Evolutionary conservation across 2,113 vertebrate genomes (phyloP).

Genomic region (Dunckerocampus dactyliophorus): DNA sequence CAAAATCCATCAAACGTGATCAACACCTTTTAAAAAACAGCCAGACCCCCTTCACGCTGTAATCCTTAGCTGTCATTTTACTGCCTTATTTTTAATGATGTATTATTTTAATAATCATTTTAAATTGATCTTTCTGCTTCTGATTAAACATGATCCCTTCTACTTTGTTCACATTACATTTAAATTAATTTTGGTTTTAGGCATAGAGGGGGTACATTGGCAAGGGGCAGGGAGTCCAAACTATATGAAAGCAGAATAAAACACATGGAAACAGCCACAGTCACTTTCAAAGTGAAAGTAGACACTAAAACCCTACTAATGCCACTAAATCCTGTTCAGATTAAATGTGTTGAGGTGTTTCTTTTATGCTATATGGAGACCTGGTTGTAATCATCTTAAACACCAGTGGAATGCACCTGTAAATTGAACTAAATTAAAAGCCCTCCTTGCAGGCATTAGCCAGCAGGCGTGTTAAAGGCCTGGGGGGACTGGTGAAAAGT

Average conservation of each 20-base stretch:
- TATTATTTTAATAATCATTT: slow-evolving; percentile 26
- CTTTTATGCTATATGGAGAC: slow-evolving; percentile 34
- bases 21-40: slow-evolving; percentile 17
- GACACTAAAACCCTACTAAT: slow-evolving; percentile 50
- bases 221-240: slow-evolving; percentile 25
- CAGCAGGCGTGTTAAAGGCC: slow-evolving; percentile 25
- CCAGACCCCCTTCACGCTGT: slow-evolving; percentile 3
- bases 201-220: slow-evolving; percentile 13
- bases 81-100: too few species aligned
- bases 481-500: not conserved
- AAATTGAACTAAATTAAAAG: slow-evolving; percentile 31
- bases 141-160: slow-evolving; percentile 39
- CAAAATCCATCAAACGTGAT: slow-evolving; percentile 38
- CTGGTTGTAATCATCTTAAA: slow-evolving; percentile 48
- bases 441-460: not conserved
- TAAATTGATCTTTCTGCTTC: slow-evolving; percentile 28
- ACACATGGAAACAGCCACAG: slow-evolving; percentile 24
- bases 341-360: slow-evolving; percentile 46
- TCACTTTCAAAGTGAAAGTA: slow-evolving; percentile 39
- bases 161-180: slow-evolving; percentile 31
- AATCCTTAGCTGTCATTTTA: too few species aligned
- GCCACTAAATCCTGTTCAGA: slow-evolving; percentile 49
- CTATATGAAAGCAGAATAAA: slow-evolving; percentile 27
- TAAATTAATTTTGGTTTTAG: not conserved
- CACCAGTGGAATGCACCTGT: slow-evolving; percentile 43